Conservation (phyloP, 2,797 vertebrate genomes). For the Pristis pectinata region DNA sequence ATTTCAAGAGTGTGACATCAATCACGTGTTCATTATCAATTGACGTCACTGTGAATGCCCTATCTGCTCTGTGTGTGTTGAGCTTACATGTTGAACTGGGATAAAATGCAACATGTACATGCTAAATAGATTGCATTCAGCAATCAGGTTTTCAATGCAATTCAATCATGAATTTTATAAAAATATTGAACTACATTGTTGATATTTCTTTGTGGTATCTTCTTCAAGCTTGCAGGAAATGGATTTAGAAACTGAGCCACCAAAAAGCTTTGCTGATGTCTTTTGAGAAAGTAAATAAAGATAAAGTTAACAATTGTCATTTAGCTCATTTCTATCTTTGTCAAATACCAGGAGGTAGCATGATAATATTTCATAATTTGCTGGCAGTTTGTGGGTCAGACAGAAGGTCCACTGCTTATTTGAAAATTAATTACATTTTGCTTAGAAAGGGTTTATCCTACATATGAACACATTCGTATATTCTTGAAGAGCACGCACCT, state of each 20-base stretch:
- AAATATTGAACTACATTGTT: too few relatives aligned
- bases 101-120: too few relatives aligned
- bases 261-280: background rate
- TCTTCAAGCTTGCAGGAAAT: background rate
- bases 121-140: too few relatives aligned
- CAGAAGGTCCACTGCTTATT: background rate
- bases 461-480: background rate
- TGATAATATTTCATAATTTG: background rate
- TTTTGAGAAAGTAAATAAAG: background rate
- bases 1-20: too few relatives aligned
- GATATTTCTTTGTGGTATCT: background rate
- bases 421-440: conserved; percentile 4
- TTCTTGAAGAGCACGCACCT: background rate
- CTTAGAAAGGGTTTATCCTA: background rate
- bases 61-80: too few relatives aligned
- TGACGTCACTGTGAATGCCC: too few relatives aligned
- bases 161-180: too few relatives aligned
- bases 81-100: too few relatives aligned
- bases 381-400: background rate
- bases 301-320: background rate
- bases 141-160: too few relatives aligned
- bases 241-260: background rate
- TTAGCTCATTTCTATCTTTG: background rate
- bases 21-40: too few relatives aligned
- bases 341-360: background rate